phyloP scores from a whole-genome alignment of 2,113 vertebrate species.

The Catharus bicknelli region DNA sequence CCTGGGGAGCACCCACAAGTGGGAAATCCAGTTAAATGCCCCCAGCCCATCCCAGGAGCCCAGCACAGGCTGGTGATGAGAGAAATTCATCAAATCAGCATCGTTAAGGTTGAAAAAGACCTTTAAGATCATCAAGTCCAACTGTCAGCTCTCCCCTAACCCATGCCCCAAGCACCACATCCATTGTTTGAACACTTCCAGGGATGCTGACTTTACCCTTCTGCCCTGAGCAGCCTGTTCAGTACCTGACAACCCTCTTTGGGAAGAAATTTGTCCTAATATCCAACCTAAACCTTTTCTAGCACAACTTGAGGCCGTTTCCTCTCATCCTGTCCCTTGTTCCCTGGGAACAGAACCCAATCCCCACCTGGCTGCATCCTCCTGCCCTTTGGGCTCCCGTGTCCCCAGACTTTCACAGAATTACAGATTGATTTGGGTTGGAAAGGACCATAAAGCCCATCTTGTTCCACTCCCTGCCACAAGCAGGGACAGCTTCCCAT shows the following conservation, averaged over 20 bases:
- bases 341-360: neutral
- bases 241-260: neutral
- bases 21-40: neutral
- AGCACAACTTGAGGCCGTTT: neutral
- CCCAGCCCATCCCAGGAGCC: neutral
- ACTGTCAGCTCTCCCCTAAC: neutral
- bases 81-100: neutral
- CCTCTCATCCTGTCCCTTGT: neutral
- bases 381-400: neutral
- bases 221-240: neutral
- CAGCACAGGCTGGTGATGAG: neutral
- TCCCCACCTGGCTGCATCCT: neutral
- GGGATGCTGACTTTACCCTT: neutral
- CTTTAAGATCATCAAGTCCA: neutral
- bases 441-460: neutral
- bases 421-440: neutral
- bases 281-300: neutral
- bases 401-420: neutral
- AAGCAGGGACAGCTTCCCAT: neutral
- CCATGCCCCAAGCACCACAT: neutral
- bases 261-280: neutral
- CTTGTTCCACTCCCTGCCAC: neutral
- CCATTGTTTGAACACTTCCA: neutral
- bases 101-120: neutral
- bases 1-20: neutral